Percentiles rank a stretch among this genome's conserved stretches.
Conservation (phyloP, 2,888 invertebrate species). For the Drosophila gaucha region DNA sequence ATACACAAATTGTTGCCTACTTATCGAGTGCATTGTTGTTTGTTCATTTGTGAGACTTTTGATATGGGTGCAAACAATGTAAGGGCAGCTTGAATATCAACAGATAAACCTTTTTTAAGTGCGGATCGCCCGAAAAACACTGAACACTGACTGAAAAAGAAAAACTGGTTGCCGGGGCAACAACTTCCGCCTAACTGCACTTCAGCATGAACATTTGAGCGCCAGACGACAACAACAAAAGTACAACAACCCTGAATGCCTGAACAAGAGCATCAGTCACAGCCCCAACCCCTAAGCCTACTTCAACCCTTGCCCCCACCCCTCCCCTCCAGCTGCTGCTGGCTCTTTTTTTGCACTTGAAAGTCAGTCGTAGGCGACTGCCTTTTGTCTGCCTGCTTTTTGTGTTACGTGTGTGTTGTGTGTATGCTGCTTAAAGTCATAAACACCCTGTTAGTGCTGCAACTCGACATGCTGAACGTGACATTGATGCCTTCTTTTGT, state of each 20-base stretch:
- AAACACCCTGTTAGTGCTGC: constrained; percentile 75
- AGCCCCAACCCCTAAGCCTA: background rate
- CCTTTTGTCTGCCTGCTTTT: constrained; percentile 71
- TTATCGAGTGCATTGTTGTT: constrained; percentile 43
- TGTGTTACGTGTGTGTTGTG: constrained; percentile 7
- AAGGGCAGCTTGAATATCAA: constrained; percentile 24
- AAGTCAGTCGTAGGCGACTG: constrained; percentile 57
- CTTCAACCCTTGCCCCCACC: background rate
- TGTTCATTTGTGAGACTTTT: constrained; percentile 47
- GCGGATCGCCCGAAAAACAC: background rate
- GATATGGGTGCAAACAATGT: constrained; percentile 16
- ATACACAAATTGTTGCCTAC: constrained; percentile 31
- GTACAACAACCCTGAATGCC: constrained; percentile 63
- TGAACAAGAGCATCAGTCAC: constrained; percentile 48
- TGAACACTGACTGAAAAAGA: constrained; percentile 1
- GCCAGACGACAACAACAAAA: constrained; percentile 31
- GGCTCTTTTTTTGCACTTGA: constrained; percentile 52
- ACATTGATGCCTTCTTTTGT: constrained; percentile 81
- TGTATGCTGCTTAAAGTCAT: constrained; percentile 61
- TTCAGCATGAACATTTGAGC: constrained; percentile 59
- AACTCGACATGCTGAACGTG: constrained; percentile 73
- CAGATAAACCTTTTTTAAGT: constrained; percentile 39
- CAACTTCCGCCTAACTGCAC: constrained; percentile 74
- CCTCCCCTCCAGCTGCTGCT: constrained; percentile 10
- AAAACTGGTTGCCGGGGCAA: constrained; percentile 43